These are phyloP conservation scores for Phymorhynchus buccinoides DNA, from an alignment of 1,140 invertebrate genomes.

Conservation along the genomic window DNA sequence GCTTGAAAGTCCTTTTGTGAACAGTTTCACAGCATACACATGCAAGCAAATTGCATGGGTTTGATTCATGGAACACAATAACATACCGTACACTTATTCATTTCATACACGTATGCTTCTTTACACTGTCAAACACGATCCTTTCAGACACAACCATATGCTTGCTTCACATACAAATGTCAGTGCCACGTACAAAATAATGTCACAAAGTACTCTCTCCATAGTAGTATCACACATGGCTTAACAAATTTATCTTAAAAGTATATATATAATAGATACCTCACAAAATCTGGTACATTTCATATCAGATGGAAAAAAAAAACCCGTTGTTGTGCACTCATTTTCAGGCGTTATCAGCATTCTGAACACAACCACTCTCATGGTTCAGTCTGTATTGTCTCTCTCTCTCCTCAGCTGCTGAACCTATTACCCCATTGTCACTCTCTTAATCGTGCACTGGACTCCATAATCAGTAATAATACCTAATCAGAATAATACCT, in stretches of 20 bases:
- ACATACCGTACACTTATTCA: background rate
- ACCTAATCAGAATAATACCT: no score
- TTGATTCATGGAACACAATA: background rate
- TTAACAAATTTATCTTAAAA: constrained; percentile 4
- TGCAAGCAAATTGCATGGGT: background rate
- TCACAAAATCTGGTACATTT: background rate
- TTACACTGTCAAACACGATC: background rate
- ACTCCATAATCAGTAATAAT: no score
- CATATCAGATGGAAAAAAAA: background rate
- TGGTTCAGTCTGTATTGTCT: background rate
- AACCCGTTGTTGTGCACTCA: background rate
- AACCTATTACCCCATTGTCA: no score
- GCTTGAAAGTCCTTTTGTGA: background rate
- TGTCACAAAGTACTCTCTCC: background rate
- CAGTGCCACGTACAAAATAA: background rate
- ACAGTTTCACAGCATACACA: background rate
- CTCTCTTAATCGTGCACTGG: no score
- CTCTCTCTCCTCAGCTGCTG: no score
- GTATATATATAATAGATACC: background rate
- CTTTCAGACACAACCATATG: background rate
- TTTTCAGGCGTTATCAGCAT: background rate
- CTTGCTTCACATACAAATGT: background rate
- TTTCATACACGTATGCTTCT: background rate
- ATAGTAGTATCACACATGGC: constrained; percentile 11
- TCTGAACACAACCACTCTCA: background rate